Conservation (phyloP, 2,113 vertebrate genomes). For the Gobio gobio region DNA sequence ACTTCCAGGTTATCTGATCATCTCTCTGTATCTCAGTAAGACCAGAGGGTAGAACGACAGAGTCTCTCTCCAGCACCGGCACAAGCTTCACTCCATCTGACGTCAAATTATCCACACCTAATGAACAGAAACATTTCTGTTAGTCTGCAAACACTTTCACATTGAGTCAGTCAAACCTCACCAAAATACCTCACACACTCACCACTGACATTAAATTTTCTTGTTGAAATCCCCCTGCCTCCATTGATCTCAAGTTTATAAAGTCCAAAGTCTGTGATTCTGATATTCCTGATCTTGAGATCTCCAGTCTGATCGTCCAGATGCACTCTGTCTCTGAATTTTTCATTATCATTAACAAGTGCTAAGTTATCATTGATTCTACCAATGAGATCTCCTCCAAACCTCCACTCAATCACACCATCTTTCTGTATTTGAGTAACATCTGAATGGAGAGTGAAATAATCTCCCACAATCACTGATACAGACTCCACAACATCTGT, state of each 20-base stretch:
- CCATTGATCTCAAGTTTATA: not conserved
- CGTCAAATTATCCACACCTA: not conserved
- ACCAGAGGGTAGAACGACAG: not conserved
- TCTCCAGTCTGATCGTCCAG: not conserved
- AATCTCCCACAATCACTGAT: conserved; percentile 8
- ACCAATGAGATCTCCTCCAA: not conserved
- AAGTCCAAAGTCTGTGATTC: not conserved
- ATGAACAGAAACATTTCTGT: not conserved
- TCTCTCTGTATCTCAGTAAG: not conserved
- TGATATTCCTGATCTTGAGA: not conserved
- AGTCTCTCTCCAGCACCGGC: not conserved
- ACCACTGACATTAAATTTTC: not conserved
- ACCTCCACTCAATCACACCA: not conserved
- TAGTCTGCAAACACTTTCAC: not conserved
- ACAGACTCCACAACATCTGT: not conserved
- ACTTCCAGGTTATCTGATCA: conserved; percentile 3
- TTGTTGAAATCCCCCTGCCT: not conserved
- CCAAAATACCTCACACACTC: not conserved
- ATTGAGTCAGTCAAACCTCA: not conserved
- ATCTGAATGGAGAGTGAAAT: not conserved
- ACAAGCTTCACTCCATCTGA: not conserved
- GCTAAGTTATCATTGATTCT: not conserved
- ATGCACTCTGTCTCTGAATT: not conserved
- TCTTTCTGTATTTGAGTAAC: too few relatives aligned
- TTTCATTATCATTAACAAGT: not conserved